These are phyloP conservation scores for Xyrauchen texanus DNA, from an alignment of 2,113 vertebrate species.

Conservation along the genomic window DNA sequence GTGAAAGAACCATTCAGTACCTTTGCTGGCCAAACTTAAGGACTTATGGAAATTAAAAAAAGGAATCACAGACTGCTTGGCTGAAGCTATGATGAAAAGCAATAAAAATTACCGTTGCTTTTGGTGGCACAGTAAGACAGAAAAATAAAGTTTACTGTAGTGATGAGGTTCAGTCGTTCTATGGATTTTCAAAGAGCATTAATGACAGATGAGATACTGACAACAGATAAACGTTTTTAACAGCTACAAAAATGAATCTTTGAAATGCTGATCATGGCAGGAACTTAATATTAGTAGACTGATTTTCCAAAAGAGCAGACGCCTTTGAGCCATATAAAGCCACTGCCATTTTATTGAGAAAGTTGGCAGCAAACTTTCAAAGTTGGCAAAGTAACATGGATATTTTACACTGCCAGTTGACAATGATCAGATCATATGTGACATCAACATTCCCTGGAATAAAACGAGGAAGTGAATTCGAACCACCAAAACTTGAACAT, in stretches of 20 bases:
- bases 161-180: too few relatives aligned
- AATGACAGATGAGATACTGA: too few relatives aligned
- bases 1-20: too few relatives aligned
- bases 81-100: too few relatives aligned
- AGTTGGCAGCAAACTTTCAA: slow-evolving; percentile 64
- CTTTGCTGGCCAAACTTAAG: background rate
- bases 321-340: background rate
- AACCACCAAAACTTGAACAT: slow-evolving; percentile 64
- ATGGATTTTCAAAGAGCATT: too few relatives aligned
- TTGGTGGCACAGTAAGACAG: too few relatives aligned
- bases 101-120: too few relatives aligned
- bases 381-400: slow-evolving; percentile 70
- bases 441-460: slow-evolving; percentile 58
- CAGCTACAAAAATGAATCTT: background rate
- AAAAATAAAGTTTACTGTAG: too few relatives aligned
- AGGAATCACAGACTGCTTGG: too few relatives aligned
- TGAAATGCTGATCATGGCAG: background rate
- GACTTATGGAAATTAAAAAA: background rate
- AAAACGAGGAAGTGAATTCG: slow-evolving; percentile 58
- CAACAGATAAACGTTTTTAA: too few relatives aligned
- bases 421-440: slow-evolving; percentile 66
- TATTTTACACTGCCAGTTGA: slow-evolving; percentile 72
- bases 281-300: background rate
- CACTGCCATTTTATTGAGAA: background rate
- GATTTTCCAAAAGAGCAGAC: background rate